Conservation (phyloP, 1,140 invertebrate species). For the Drosophila auraria region DNA sequence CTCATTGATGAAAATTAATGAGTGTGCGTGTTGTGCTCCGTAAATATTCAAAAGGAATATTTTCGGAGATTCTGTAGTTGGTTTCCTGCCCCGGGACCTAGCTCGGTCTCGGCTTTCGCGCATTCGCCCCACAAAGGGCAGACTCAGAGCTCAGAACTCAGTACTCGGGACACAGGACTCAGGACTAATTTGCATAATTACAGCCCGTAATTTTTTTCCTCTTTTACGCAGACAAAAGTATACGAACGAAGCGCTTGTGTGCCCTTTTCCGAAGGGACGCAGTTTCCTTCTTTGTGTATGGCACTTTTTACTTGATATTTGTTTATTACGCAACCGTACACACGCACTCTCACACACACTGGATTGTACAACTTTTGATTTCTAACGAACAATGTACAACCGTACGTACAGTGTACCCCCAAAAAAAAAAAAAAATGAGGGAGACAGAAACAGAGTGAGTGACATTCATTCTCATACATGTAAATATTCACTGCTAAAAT, state of each 20-base stretch:
- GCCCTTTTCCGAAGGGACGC: constrained; percentile 63
- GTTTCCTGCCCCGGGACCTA: constrained; percentile 54
- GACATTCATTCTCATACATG: constrained; percentile 35
- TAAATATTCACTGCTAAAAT: constrained; percentile 44
- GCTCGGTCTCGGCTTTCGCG: constrained; percentile 26
- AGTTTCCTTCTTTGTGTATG: constrained; percentile 71
- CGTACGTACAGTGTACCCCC: neutral
- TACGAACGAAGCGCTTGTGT: constrained; percentile 45
- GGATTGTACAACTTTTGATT: constrained; percentile 49
- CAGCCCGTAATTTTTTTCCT: constrained; percentile 75
- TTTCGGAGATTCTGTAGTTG: constrained; percentile 57
- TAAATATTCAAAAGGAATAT: constrained; percentile 50
- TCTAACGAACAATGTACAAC: constrained; percentile 37
- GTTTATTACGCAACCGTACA: constrained; percentile 44
- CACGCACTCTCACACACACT: constrained; percentile 33
- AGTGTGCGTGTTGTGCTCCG: constrained; percentile 69
- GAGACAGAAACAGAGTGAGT: neutral
- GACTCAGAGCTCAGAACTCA: constrained; percentile 56
- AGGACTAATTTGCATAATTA: constrained; percentile 82
- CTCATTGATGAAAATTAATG: constrained; percentile 83
- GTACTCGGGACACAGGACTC: constrained; percentile 17
- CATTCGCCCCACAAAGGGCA: constrained; percentile 48
- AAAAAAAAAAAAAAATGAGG: constrained; percentile 3
- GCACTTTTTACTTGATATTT: constrained; percentile 45
- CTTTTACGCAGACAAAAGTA: constrained; percentile 42